Percentiles rank a stretch among this genome's conserved stretches.
phyloP scores from a whole-genome alignment of 2,113 vertebrate species.

The Myrmophylax atrothorax region DNA sequence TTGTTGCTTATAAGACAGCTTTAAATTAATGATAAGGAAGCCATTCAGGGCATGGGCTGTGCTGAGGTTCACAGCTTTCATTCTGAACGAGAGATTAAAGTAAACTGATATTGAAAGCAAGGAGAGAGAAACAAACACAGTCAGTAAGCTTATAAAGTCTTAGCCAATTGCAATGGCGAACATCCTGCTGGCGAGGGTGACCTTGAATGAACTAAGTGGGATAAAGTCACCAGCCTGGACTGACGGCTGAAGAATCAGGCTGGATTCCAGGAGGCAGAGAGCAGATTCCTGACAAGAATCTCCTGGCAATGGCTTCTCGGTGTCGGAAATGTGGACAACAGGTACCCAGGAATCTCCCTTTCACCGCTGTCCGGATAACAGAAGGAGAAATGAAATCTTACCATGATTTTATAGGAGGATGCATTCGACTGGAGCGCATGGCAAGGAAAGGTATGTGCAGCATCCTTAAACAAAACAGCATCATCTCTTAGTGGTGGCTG shows the following conservation, averaged over 20 bases:
- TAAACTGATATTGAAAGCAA: constrained; percentile 56
- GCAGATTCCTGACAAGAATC: neutral
- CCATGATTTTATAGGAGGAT: constrained; percentile 80
- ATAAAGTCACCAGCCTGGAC: constrained; percentile 72
- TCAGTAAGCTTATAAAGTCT: constrained; percentile 70
- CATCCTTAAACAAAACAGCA: constrained; percentile 9
- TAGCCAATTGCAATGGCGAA: constrained; percentile 61
- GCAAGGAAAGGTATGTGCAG: constrained; percentile 78
- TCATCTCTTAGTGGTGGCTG: neutral
- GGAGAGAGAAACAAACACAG: constrained; percentile 43
- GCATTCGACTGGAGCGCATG: constrained; percentile 72
- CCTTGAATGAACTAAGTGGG: constrained; percentile 77
- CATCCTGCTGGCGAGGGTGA: constrained; percentile 56
- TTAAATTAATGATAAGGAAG: constrained; percentile 62
- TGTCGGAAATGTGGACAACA: constrained; percentile 74
- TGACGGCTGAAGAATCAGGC: constrained; percentile 36
- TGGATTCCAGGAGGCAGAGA: constrained; percentile 11
- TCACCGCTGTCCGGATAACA: constrained; percentile 82
- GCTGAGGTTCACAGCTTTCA: constrained; percentile 41
- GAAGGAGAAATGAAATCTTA: constrained; percentile 89
- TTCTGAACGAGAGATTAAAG: constrained; percentile 45
- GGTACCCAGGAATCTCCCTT: constrained; percentile 66
- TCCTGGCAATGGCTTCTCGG: constrained; percentile 54
- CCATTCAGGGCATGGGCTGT: constrained; percentile 5
- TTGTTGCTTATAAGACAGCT: neutral